phyloP scores from a whole-genome alignment of 1,140 invertebrate genomes.

The Dryas iulia region DNA sequence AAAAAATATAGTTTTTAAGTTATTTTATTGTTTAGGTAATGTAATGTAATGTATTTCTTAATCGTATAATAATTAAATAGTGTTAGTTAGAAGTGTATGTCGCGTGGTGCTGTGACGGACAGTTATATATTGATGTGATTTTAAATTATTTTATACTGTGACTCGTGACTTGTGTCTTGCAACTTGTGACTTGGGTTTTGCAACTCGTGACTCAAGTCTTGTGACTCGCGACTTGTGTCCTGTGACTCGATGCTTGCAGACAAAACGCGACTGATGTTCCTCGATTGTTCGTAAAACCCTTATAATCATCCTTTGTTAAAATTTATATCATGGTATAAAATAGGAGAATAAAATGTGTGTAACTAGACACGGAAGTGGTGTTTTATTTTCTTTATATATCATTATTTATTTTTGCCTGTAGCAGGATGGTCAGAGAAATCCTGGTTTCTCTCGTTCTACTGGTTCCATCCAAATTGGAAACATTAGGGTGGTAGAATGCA shows the following conservation, averaged over 20 bases:
- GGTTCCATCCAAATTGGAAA: too few relatives aligned
- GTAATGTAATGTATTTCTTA: constrained; percentile 70
- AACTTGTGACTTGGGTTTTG: too few relatives aligned
- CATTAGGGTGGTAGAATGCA: too few relatives aligned
- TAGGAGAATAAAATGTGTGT: constrained; percentile 77
- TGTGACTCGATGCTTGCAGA: constrained; percentile 66
- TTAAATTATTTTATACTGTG: constrained; percentile 69
- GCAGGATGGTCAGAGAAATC: too few relatives aligned
- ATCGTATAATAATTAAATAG: constrained; percentile 53
- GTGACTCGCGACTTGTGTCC: too few relatives aligned
- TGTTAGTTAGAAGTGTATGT: constrained; percentile 46
- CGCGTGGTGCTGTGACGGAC: constrained; percentile 68
- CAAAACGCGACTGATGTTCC: constrained; percentile 79
- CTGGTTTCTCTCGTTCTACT: too few relatives aligned
- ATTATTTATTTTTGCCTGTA: background rate
- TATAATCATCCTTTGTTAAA: constrained; percentile 76
- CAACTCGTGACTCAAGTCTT: too few relatives aligned
- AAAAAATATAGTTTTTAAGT: constrained; percentile 75
- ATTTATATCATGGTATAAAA: constrained; percentile 75
- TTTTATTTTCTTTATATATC: constrained; percentile 48
- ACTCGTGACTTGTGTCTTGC: constrained; percentile 63
- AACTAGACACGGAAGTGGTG: constrained; percentile 67
- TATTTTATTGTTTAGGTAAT: constrained; percentile 76
- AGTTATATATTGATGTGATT: constrained; percentile 57
- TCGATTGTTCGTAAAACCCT: constrained; percentile 64